Base-by-base conservation (phyloP, 2,113 vertebrate species). In the Nipponia nippon region DNA sequence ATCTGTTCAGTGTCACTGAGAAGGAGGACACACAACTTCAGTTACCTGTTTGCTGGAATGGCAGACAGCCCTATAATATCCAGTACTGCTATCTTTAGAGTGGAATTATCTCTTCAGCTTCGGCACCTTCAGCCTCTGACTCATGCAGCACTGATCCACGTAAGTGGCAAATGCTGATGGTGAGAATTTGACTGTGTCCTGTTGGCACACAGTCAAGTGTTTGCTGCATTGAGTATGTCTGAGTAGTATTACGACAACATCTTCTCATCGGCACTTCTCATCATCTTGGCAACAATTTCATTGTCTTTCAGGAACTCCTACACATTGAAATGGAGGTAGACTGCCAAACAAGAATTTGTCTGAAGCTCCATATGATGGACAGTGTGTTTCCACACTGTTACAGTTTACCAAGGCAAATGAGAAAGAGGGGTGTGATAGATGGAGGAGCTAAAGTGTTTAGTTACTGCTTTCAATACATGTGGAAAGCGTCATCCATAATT, bases 1-100 rank as follows among this genome's bases (percentile, higher is more conserved):
- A 22, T 58, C 10, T 78, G 9, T 83, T 80, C n/a, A 25, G 4
- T 44, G 13, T 67, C 4, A 4, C 12, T 50, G 34, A 62, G 55
- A 52, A 85, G 30, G 2, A 27, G 20, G 32, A 42, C 11, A 16
- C 0, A 1, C 0, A 11, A 30, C 44, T 82, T 55, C 20, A 34
- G 38, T 75, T 89, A 59, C 46, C 27, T 46, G 4, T 47, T 82
- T 73, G 19, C 58, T 77, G 63, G 58, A 44, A 12, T 83, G 32
- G 29, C 50, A 78, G 58, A 15, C 32, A 73, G 46, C 76, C 49
- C 46, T 66, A 0, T 25, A 49, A 62, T 36, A 84, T 34, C 53
- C 42, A 25, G 29, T 63, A 49, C 23, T 25, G 9, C 36, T 69
- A 3, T 62, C 14, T 92, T 59, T 62, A 86, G 67, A 52, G 49